A percentile compares a stretch with the other conserved stretches of the same genome.
phyloP scores from a whole-genome alignment of 2,113 vertebrate genomes.

The Microcebus murinus region DNA sequence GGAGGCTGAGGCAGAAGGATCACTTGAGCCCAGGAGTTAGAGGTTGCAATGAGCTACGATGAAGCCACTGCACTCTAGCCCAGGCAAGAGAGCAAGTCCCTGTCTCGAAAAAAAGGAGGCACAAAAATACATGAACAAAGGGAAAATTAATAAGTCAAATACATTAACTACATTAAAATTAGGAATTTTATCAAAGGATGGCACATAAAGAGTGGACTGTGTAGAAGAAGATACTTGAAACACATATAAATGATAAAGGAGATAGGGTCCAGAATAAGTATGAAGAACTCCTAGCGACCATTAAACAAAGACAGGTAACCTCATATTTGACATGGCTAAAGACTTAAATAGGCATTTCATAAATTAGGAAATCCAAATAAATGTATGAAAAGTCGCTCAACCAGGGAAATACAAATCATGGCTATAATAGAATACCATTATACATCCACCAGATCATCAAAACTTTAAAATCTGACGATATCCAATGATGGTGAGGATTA shows the following conservation, averaged over 20 bases:
- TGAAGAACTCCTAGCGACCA: neutral
- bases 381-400: neutral
- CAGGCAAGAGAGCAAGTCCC: no score
- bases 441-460: neutral
- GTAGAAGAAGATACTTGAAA: neutral
- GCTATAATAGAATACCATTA: neutral
- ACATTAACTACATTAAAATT: neutral
- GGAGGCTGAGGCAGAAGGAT: no score
- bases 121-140: neutral
- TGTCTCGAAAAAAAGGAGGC: no score
- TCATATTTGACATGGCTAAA: slow-evolving; percentile 31
- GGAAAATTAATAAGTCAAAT: neutral
- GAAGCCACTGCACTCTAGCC: no score
- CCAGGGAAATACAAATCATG: neutral
- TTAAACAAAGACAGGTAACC: neutral
- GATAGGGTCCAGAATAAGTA: neutral
- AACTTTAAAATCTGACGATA: neutral
- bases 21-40: no score
- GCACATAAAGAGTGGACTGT: neutral
- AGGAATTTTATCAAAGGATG: neutral
- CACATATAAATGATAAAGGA: neutral
- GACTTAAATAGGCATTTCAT: neutral
- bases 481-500: neutral
- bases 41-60: no score
- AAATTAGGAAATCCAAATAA: neutral